Evolutionary conservation across 2,888 invertebrate species (phyloP).

Genomic region (Bombylius major): DNA sequence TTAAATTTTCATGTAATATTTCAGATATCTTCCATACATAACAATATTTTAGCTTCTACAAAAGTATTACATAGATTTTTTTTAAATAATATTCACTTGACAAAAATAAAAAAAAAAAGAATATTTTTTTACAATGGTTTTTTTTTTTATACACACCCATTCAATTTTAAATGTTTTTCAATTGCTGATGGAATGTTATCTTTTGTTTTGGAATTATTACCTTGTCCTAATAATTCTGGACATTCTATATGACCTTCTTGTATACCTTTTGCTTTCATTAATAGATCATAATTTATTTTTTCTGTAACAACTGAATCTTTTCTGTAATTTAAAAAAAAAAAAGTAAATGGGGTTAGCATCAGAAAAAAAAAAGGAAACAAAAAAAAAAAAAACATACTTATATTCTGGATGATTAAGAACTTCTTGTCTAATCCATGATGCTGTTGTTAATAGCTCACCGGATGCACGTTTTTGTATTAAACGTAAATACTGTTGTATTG

Average conservation of each 20-base stretch:
- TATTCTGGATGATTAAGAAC: constrained; percentile 80
- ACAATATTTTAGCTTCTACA: too few species aligned
- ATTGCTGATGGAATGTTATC: constrained; percentile 74
- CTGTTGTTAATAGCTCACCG: constrained; percentile 86
- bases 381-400: constrained; percentile 45
- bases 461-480: constrained; percentile 78
- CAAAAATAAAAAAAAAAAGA: too few species aligned
- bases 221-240: constrained; percentile 62
- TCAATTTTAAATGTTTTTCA: constrained; percentile 38
- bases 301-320: constrained; percentile 84
- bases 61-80: too few species aligned
- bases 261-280: constrained; percentile 61
- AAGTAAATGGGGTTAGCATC: neutral
- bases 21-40: too few species aligned
- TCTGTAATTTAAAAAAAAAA: constrained; percentile 33
- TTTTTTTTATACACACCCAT: neutral
- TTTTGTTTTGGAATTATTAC: constrained; percentile 65
- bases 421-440: constrained; percentile 87
- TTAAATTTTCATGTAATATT: too few species aligned
- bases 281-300: constrained; percentile 79
- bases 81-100: too few species aligned
- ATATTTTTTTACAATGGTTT: neutral
- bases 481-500: constrained; percentile 89
- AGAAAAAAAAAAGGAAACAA: neutral
- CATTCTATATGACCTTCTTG: constrained; percentile 58